Conservation (phyloP, 2,888 invertebrate species). For the Orthosia cruda region DNA sequence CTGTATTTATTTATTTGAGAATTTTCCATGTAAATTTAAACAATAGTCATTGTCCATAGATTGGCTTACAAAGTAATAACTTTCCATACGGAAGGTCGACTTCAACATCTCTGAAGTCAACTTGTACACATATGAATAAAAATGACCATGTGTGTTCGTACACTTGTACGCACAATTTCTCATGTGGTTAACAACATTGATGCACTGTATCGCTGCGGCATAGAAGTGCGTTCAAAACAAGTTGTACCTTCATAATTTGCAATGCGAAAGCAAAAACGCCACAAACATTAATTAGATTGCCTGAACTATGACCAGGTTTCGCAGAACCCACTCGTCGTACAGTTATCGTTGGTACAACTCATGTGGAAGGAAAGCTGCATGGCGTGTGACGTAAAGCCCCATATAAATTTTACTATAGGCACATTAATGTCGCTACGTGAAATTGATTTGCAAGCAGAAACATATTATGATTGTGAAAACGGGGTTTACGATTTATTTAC, state of each 20-base stretch:
- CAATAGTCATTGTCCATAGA: slow-evolving; percentile 33
- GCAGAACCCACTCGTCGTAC: slow-evolving; percentile 70
- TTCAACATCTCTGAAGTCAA: slow-evolving; percentile 14
- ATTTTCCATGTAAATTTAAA: slow-evolving; percentile 38
- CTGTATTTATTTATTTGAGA: slow-evolving; percentile 16
- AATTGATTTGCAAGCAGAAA: slow-evolving; percentile 92
- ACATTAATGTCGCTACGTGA: slow-evolving; percentile 92
- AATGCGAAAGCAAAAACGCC: slow-evolving; percentile 58
- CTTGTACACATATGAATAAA: not conserved
- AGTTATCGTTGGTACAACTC: slow-evolving; percentile 84
- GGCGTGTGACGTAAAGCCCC: slow-evolving; percentile 88
- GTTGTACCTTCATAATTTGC: slow-evolving; percentile 57
- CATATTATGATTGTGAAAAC: slow-evolving; percentile 92
- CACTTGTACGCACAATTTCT: slow-evolving; percentile 23
- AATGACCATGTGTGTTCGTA: slow-evolving; percentile 4
- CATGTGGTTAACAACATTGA: slow-evolving; percentile 21
- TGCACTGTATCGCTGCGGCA: not conserved
- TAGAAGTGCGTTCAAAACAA: slow-evolving; percentile 40
- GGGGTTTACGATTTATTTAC: slow-evolving; percentile 92
- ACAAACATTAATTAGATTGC: slow-evolving; percentile 74
- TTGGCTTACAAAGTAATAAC: slow-evolving; percentile 18
- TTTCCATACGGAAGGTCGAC: not conserved
- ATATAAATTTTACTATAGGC: slow-evolving; percentile 91
- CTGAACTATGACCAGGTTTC: slow-evolving; percentile 79
- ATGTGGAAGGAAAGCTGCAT: slow-evolving; percentile 85